Evolutionary conservation across 1,140 invertebrate species (phyloP), one percentile per base, ranked within the genome.

Genomic region (Megalonaias nervosa): DNA sequence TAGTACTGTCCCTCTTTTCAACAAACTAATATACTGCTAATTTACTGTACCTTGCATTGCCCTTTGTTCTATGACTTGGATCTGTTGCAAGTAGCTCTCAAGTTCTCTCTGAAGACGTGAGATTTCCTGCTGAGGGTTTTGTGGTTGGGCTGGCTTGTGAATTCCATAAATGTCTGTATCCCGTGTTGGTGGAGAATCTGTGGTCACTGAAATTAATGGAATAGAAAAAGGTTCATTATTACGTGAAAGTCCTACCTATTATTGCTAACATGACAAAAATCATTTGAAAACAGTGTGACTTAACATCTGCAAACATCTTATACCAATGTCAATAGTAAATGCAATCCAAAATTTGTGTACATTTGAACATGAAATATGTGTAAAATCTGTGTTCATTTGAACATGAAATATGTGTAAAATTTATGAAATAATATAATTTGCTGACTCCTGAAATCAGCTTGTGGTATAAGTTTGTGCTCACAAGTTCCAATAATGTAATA

Each of bases 151-250:
- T 60, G 77, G 61, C 56, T 75, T 72, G 65, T 67, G 21, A 48
- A 74, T 58, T 19, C 81, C 82, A 57, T 85, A 84, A n/a, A 76
- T 66, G 61, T 85, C 84, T 66, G 83, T 87, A 64, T 87, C 86
- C 58, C 83, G 65, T n/a, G 84, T 81, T n/a, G 86, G 86, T 61
- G 86, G 86, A 58, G 84, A 86, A 70, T 87, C 75, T 38, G 84
- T 81, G 1, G 81, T 82, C 16, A 69, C 85, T 86, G 58, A 31
- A 79, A 81, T 60, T 21, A 57, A n/a, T 26, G 55, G 21, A 23
- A 21, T 38, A 48, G n/a, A 17, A 58, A 4, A 17, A 67, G 1
- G 59, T 48, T 15, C 23, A 12, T 58, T 15, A 38, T 48, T 21
- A n/a, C 65, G 56, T 17, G 21, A 17, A 65, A 17, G 21, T 48